Evolutionary conservation across 1,140 invertebrate genomes (phyloP).

Genomic region (Diorhabda sublineata): DNA sequence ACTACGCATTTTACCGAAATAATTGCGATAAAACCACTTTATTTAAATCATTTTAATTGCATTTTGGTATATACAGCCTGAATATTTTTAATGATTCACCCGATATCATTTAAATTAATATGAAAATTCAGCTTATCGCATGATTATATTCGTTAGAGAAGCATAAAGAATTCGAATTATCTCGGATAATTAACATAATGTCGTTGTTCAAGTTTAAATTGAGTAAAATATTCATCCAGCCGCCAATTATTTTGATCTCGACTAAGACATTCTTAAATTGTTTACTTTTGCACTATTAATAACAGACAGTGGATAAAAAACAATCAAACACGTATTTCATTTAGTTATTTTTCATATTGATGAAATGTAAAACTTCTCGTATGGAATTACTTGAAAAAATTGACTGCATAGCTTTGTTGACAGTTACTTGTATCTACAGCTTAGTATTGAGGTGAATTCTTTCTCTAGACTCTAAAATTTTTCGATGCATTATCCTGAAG

Average conservation of each 20-base stretch:
- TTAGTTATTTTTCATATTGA: too few relatives aligned
- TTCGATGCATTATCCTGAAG: too few relatives aligned
- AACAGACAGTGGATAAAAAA: too few relatives aligned
- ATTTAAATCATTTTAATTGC: constrained; percentile 30
- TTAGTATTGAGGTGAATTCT: too few relatives aligned
- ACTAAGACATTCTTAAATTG: neutral
- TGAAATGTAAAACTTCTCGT: too few relatives aligned
- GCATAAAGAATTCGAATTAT: neutral
- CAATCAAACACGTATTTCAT: too few relatives aligned
- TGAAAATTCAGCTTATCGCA: constrained; percentile 11
- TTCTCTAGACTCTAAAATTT: too few relatives aligned
- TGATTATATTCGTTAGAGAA: constrained; percentile 6
- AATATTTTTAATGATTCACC: constrained; percentile 28
- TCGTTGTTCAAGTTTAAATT: constrained; percentile 4
- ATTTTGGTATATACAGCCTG: constrained; percentile 25
- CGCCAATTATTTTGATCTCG: constrained; percentile 14
- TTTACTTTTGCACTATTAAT: too few relatives aligned
- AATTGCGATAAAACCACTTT: constrained; percentile 34
- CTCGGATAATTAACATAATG: constrained; percentile 9
- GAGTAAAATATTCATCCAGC: constrained; percentile 4
- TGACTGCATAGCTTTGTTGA: too few relatives aligned
- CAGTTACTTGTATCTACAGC: too few relatives aligned
- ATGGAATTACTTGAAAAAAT: too few relatives aligned
- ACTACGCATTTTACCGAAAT: constrained; percentile 24
- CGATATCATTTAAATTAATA: constrained; percentile 16